These are phyloP conservation scores for Australoheros facetus DNA, from an alignment of 2,797 vertebrate genomes.

Conservation along the genomic window DNA sequence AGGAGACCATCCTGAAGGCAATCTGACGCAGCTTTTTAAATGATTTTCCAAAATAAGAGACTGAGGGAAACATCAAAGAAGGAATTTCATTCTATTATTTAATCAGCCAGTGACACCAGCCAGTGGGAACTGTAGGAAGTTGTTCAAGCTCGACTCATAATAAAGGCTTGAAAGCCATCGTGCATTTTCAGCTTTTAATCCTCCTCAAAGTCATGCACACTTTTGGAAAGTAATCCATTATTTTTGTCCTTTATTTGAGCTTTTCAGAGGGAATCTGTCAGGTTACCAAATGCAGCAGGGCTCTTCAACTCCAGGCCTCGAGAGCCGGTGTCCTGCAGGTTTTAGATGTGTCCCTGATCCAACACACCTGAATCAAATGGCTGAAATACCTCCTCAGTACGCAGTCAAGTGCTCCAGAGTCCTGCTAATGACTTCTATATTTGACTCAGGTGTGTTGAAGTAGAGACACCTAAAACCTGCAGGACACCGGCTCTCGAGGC, in stretches of 20 bases:
- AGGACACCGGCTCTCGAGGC: too few relatives aligned
- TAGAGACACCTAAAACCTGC: too few relatives aligned
- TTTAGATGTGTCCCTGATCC: too few relatives aligned
- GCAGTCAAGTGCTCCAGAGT: too few relatives aligned
- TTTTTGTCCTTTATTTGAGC: neutral
- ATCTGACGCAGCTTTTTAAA: neutral
- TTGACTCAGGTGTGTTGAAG: too few relatives aligned
- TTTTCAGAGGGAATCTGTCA: neutral
- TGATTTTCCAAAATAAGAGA: neutral
- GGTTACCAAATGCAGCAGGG: neutral
- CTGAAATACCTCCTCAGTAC: too few relatives aligned
- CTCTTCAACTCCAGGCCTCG: too few relatives aligned
- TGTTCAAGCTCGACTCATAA: neutral
- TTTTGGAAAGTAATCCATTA: neutral
- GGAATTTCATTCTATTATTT: neutral
- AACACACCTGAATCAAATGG: too few relatives aligned
- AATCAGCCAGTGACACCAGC: neutral
- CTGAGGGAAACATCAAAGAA: neutral
- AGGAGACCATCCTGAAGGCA: rapidly evolving
- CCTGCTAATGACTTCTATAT: too few relatives aligned
- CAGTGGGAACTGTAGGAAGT: neutral
- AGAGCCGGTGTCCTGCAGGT: too few relatives aligned
- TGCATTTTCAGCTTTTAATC: neutral
- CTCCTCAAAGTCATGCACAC: neutral
- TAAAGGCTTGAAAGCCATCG: neutral